phyloP scores from a whole-genome alignment of 1,140 invertebrate species.

The Calephelis virginiensis region DNA sequence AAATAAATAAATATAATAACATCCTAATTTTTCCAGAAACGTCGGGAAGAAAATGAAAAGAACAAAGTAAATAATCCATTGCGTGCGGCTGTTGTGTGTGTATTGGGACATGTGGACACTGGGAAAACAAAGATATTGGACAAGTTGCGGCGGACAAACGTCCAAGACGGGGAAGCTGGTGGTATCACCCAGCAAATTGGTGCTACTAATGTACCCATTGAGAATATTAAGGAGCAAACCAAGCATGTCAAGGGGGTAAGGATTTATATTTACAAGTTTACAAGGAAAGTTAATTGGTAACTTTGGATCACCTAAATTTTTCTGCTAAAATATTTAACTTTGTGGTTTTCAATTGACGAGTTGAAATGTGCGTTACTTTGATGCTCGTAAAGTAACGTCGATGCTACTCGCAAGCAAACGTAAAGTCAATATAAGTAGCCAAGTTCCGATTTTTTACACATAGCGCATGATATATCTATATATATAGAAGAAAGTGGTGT shows the following conservation, averaged over 20 bases:
- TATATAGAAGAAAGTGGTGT: no score
- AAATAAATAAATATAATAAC: no score
- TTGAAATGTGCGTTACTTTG: no score
- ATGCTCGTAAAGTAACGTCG: no score
- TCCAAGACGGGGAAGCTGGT: constrained; percentile 99
- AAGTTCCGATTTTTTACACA: no score
- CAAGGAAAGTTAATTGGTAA: constrained; percentile 6
- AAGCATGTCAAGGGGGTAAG: constrained; percentile 94
- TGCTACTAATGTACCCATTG: constrained; percentile 99
- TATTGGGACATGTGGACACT: constrained; percentile 99
- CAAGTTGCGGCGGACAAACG: constrained; percentile 95
- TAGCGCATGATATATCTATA: no score
- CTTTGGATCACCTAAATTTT: no score
- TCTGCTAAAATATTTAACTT: no score
- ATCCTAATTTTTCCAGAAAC: constrained; percentile 79
- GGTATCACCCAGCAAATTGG: constrained; percentile 99
- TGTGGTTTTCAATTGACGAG: no score
- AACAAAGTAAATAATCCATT: constrained; percentile 88
- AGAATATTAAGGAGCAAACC: constrained; percentile 96
- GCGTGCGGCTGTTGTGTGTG: constrained; percentile 97
- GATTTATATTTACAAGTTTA: constrained; percentile 31
- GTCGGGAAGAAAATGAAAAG: constrained; percentile 90
- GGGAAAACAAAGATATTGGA: constrained; percentile 99
- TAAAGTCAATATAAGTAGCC: no score
- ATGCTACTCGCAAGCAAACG: no score